Conservation (phyloP, 2,113 vertebrate genomes). For the Strigops habroptila region DNA sequence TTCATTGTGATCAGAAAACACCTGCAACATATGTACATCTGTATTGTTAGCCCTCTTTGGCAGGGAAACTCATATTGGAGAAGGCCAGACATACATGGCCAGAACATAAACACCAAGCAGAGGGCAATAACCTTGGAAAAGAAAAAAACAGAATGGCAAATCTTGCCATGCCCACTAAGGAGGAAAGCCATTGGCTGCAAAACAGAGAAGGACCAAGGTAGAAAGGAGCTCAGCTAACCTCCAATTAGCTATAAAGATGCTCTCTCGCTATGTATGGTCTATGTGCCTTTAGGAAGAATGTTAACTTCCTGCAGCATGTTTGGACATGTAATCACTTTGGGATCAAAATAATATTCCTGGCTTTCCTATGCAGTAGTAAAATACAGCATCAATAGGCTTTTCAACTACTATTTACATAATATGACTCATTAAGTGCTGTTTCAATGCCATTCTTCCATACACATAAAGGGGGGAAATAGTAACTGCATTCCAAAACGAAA, state of each 20-base stretch:
- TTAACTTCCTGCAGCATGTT: not conserved
- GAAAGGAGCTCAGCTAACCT: not conserved
- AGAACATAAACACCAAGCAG: not conserved
- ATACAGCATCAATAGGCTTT: not conserved
- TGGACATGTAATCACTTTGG: not conserved
- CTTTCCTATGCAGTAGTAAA: not conserved
- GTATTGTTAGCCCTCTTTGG: not conserved
- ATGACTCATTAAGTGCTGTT: not conserved
- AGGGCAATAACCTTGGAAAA: not conserved
- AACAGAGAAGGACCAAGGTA: not conserved
- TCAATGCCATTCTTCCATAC: not conserved
- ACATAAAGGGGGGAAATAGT: not conserved
- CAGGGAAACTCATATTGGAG: not conserved
- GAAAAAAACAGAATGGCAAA: not conserved
- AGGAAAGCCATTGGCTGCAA: not conserved
- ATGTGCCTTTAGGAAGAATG: not conserved
- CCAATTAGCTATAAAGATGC: not conserved
- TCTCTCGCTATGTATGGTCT: not conserved
- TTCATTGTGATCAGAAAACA: not conserved
- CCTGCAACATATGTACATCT: not conserved
- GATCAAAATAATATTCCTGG: not conserved
- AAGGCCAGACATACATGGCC: not conserved
- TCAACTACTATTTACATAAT: not conserved
- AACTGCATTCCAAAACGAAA: not conserved
- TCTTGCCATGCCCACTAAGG: rapidly evolving